A percentile compares a stretch with the other conserved stretches of the same genome.
phyloP scores from a whole-genome alignment of 2,888 invertebrate genomes.

The Caenorhabditis zanzibari region DNA sequence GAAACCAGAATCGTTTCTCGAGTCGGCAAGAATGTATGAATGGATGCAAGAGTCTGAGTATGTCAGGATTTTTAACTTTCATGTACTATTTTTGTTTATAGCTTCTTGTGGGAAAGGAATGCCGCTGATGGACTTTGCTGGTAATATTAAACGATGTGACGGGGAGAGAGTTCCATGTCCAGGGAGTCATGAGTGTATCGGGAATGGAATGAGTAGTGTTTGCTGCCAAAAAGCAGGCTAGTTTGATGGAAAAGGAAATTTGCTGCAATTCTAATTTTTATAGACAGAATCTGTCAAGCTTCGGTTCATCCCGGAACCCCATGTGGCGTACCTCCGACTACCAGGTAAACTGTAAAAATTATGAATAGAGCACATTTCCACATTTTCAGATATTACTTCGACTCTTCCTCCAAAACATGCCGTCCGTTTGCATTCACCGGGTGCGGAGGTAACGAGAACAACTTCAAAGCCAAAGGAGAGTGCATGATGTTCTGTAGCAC shows the following conservation, averaged over 20 bases:
- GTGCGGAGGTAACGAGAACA: slow-evolving; percentile 89
- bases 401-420: slow-evolving; percentile 72
- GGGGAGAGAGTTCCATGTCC: slow-evolving; percentile 76
- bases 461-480: slow-evolving; percentile 75
- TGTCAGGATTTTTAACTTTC: not conserved
- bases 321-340: slow-evolving; percentile 73
- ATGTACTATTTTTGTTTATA: slow-evolving; percentile 33
- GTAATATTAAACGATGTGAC: slow-evolving; percentile 77
- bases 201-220: slow-evolving; percentile 73
- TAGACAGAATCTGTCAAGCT: slow-evolving; percentile 75
- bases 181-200: slow-evolving; percentile 74
- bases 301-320: slow-evolving; percentile 71
- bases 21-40: slow-evolving; percentile 74
- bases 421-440: slow-evolving; percentile 72
- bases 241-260: not conserved
- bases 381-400: slow-evolving; percentile 71
- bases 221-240: slow-evolving; percentile 77
- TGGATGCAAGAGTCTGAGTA: slow-evolving; percentile 75
- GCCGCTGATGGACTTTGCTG: slow-evolving; percentile 79
- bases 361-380: not conserved
- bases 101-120: slow-evolving; percentile 76
- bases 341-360: slow-evolving; percentile 52
- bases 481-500: slow-evolving; percentile 75
- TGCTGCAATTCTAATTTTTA: no score
- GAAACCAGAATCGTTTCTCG: slow-evolving; percentile 77